Percentiles rank a stretch among this genome's conserved stretches.
Evolutionary conservation across 1,140 invertebrate species (phyloP).

Genomic region (Fopius arisanus): DNA sequence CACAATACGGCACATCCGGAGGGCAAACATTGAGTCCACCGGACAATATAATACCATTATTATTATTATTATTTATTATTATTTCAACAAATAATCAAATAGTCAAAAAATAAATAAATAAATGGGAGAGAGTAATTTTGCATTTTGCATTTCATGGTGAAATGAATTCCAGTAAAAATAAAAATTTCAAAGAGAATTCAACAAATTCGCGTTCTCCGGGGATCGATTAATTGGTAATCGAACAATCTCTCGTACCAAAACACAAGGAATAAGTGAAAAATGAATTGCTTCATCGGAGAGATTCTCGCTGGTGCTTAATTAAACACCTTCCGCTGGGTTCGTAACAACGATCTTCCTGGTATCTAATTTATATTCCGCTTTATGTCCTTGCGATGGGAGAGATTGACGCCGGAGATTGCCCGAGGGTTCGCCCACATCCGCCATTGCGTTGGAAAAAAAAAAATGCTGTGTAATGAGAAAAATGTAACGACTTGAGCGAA

Average conservation of each 20-base stretch:
- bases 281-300: background rate
- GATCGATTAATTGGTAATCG: background rate
- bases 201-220: too few relatives aligned
- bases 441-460: background rate
- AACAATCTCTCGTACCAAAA: background rate
- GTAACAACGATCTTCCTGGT: background rate
- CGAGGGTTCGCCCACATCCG: background rate
- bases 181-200: too few relatives aligned
- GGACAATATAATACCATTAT: too few relatives aligned
- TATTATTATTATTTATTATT: too few relatives aligned
- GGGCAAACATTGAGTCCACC: too few relatives aligned
- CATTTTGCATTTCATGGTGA: too few relatives aligned
- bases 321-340: background rate
- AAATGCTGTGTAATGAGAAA: background rate
- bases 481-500: constrained; percentile 5
- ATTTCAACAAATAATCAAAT: too few relatives aligned
- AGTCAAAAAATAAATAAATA: too few relatives aligned
- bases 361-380: background rate
- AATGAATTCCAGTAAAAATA: too few relatives aligned
- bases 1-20: too few relatives aligned
- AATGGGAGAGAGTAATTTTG: too few relatives aligned
- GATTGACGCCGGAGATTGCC: background rate
- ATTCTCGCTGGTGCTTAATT: background rate
- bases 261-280: background rate
- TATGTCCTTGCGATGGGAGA: constrained; percentile 1